Conservation (phyloP, 2,888 invertebrate species). For the Catocala sponsa region DNA sequence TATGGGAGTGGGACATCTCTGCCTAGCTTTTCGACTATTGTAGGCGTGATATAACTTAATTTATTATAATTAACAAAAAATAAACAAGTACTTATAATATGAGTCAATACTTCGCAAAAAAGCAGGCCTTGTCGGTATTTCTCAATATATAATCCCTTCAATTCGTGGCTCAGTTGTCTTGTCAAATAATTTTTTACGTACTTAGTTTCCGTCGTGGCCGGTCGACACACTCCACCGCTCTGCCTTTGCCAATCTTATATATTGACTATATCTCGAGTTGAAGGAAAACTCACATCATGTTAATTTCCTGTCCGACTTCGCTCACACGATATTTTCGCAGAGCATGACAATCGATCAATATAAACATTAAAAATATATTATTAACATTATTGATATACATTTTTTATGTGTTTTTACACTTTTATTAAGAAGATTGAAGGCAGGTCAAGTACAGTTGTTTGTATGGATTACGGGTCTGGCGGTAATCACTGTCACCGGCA, state of each 20-base stretch:
- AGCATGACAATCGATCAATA: slow-evolving; percentile 33
- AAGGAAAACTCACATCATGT: slow-evolving; percentile 81
- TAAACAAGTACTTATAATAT: no score
- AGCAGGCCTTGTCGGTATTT: no score
- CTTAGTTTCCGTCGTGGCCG: slow-evolving; percentile 69
- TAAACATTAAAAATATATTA: slow-evolving; percentile 46
- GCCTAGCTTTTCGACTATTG: no score
- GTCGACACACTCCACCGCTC: slow-evolving; percentile 52
- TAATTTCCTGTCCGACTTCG: slow-evolving; percentile 80
- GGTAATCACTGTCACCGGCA: slow-evolving; percentile 51
- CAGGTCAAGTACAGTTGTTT: slow-evolving; percentile 23
- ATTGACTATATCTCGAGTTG: slow-evolving; percentile 75
- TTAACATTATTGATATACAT: slow-evolving; percentile 26
- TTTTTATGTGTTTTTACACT: not conserved
- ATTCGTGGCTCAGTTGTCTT: slow-evolving; percentile 19
- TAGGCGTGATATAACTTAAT: no score
- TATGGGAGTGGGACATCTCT: no score
- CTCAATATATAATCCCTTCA: slow-evolving; percentile 24
- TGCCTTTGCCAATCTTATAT: slow-evolving; percentile 84
- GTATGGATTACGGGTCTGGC: slow-evolving; percentile 30
- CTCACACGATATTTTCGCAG: slow-evolving; percentile 54
- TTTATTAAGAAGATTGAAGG: slow-evolving; percentile 11
- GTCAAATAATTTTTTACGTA: slow-evolving; percentile 69
- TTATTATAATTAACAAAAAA: no score
- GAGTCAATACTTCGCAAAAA: no score